Conservation (phyloP, 2,113 vertebrate genomes). For the Calidris pygmaea region DNA sequence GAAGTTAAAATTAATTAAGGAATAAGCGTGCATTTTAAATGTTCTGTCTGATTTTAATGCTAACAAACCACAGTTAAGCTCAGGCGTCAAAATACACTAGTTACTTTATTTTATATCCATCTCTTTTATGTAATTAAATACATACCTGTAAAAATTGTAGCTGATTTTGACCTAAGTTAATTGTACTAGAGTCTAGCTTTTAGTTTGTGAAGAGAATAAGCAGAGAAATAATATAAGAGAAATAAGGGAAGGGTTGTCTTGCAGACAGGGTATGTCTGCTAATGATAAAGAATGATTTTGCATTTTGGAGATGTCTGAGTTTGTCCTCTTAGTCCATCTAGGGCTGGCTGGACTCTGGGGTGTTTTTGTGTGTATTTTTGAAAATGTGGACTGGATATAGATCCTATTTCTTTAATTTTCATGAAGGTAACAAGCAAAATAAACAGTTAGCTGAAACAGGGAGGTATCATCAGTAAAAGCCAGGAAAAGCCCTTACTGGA, state of each 20-base stretch:
- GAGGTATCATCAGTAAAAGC: background rate
- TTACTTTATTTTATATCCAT: background rate
- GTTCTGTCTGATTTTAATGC: background rate
- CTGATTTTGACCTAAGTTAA: background rate
- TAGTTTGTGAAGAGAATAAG: background rate
- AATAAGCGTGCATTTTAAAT: background rate
- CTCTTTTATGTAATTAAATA: background rate
- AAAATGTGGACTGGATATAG: background rate
- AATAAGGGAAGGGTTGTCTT: background rate
- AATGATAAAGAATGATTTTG: background rate
- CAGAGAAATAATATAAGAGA: background rate
- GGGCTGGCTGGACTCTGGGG: background rate
- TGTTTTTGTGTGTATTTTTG: background rate
- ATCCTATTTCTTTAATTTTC: background rate
- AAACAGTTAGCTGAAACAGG: background rate
- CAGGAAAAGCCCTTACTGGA: background rate
- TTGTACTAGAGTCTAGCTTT: background rate
- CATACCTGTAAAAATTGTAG: background rate
- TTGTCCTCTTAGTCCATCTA: background rate
- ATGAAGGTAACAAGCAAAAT: background rate
- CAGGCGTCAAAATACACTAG: background rate
- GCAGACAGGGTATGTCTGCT: background rate
- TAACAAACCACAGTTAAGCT: background rate
- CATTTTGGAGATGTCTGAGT: background rate
- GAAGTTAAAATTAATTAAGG: background rate